Percentiles rank a stretch among this genome's conserved stretches.
Evolutionary conservation across 1,140 invertebrate genomes (phyloP).

Genomic region (Camponotus floridanus): DNA sequence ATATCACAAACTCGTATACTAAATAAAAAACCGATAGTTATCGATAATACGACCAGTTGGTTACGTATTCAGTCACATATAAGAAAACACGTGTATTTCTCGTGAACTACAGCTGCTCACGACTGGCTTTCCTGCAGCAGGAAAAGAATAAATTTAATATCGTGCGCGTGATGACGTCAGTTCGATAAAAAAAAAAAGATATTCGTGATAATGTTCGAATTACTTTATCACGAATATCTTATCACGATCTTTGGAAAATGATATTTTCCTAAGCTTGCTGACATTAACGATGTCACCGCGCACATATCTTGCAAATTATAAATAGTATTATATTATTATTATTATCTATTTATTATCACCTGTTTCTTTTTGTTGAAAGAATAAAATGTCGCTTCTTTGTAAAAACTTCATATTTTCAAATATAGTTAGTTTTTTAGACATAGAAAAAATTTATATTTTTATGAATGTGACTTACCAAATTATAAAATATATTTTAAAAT

Average conservation of each 20-base stretch:
- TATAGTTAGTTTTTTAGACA: neutral
- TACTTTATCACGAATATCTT: slow-evolving; percentile 21
- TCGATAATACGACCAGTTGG: slow-evolving; percentile 14
- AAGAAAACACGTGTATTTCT: slow-evolving; percentile 19
- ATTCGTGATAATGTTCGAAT: slow-evolving; percentile 10
- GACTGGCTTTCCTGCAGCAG: slow-evolving; percentile 6
- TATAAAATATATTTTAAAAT: neutral
- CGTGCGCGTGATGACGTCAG: slow-evolving; percentile 29
- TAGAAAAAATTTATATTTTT: neutral
- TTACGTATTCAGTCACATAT: slow-evolving; percentile 50
- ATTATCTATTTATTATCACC: neutral
- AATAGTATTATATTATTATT: neutral
- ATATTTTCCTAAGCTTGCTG: neutral
- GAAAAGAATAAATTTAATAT: slow-evolving; percentile 13
- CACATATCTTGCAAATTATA: neutral
- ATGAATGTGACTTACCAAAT: neutral
- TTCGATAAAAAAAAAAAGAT: slow-evolving; percentile 23
- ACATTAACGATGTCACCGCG: neutral
- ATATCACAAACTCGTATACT: slow-evolving; percentile 10
- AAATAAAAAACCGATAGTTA: slow-evolving; percentile 9
- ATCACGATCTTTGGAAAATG: slow-evolving; percentile 16
- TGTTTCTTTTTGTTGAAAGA: neutral
- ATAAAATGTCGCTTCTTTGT: neutral
- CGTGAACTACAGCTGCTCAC: neutral
- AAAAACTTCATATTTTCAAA: neutral